Conservation (phyloP, 2,113 vertebrate genomes). For the Laticauda colubrina region DNA sequence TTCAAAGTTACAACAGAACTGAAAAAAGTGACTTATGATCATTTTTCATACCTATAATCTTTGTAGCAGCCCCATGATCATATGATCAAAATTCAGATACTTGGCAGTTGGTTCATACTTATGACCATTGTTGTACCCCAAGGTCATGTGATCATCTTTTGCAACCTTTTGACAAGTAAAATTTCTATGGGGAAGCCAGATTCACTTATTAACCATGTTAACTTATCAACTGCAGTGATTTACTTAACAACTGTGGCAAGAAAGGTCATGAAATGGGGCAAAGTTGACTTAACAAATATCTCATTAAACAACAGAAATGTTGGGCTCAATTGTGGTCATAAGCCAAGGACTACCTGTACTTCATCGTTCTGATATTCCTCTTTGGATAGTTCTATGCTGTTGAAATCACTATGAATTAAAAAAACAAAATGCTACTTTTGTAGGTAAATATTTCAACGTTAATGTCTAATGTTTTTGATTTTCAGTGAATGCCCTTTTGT, state of each 20-base stretch:
- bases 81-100: too few species aligned
- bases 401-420: not conserved
- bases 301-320: too few species aligned
- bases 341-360: too few species aligned
- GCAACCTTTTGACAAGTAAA: not conserved
- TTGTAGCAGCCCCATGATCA: not conserved
- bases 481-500: not conserved
- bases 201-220: not conserved
- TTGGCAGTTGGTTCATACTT: not conserved
- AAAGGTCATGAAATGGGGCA: too few species aligned
- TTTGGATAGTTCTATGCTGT: not conserved
- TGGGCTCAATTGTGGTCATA: too few species aligned
- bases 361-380: not conserved
- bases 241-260: too few species aligned
- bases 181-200: not conserved
- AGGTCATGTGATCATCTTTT: not conserved
- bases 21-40: too few species aligned
- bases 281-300: too few species aligned
- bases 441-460: not conserved
- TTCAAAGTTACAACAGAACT: not conserved
- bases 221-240: too few species aligned
- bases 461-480: not conserved
- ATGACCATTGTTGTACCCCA: not conserved
- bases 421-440: not conserved
- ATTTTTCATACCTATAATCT: not conserved